Evolutionary conservation across 2,888 invertebrate species (phyloP).

Genomic region (Cartodere bifasciata): DNA sequence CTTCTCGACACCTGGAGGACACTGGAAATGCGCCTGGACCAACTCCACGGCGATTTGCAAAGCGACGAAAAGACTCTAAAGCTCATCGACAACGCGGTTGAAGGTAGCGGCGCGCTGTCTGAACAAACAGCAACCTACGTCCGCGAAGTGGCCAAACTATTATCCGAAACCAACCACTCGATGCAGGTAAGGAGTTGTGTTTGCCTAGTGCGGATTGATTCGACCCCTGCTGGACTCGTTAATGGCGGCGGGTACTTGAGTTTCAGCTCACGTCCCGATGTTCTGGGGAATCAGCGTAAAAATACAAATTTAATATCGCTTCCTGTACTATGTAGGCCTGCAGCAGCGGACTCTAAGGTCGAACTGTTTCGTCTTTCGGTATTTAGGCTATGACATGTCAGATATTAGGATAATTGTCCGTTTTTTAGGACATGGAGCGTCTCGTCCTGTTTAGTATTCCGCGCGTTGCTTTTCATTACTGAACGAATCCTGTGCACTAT

Average conservation of each 20-base stretch:
- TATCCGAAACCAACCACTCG: conserved; percentile 37
- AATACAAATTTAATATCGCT: conserved; percentile 49
- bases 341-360: conserved; percentile 25
- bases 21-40: conserved; percentile 61
- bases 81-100: conserved; percentile 37
- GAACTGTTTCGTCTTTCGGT: conserved; percentile 15
- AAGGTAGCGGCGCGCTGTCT: conserved; percentile 32
- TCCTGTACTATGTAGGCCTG: conserved; percentile 29
- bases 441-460: conserved; percentile 49
- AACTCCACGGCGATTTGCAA: conserved; percentile 61
- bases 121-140: conserved; percentile 43
- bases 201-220: conserved; percentile 20
- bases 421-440: conserved; percentile 1
- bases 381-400: no score
- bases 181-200: conserved; percentile 24
- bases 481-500: no score
- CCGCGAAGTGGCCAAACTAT: conserved; percentile 43
- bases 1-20: conserved; percentile 63
- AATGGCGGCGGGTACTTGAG: conserved; percentile 40
- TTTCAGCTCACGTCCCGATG: conserved; percentile 44
- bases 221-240: conserved; percentile 38
- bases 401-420: no score
- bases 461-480: conserved; percentile 48
- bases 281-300: conserved; percentile 49
- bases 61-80: conserved; percentile 53